These are phyloP conservation scores for Ramphastos sulfuratus DNA, from an alignment of 2,113 vertebrate genomes.

Conservation along the genomic window DNA sequence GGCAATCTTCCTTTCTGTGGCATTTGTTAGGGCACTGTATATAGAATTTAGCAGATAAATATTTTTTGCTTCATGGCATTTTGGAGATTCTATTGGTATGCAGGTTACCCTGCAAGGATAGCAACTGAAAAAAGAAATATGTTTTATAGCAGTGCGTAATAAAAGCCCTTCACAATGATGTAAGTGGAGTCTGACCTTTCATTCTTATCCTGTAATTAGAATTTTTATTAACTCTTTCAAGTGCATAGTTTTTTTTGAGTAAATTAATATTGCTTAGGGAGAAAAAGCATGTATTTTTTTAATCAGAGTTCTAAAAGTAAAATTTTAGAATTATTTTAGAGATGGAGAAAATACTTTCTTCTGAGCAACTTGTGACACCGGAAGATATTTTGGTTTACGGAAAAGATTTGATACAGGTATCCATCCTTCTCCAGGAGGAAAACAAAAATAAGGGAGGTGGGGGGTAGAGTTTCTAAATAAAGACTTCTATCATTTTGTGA, in stretches of 20 bases:
- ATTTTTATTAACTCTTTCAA: conserved; percentile 73
- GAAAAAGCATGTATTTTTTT: background rate
- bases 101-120: conserved; percentile 61
- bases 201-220: conserved; percentile 72
- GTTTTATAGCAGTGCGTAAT: conserved; percentile 67
- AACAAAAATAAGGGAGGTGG: background rate
- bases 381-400: conserved; percentile 8
- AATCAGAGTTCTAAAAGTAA: background rate
- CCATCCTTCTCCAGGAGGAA: background rate
- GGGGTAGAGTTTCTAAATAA: background rate
- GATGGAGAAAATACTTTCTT: background rate
- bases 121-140: conserved; percentile 63
- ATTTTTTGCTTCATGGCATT: conserved; percentile 70
- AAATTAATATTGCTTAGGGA: conserved; percentile 36
- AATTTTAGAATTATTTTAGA: background rate
- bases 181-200: conserved; percentile 72
- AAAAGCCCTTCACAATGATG: conserved; percentile 70
- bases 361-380: background rate
- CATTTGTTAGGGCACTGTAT: conserved; percentile 71
- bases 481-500: background rate
- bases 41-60: conserved; percentile 73
- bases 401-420: background rate
- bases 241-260: conserved; percentile 36
- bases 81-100: conserved; percentile 74
- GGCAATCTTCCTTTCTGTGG: conserved; percentile 63